Percentiles rank a stretch among this genome's conserved stretches.
These are phyloP conservation scores for Sus cebifrons DNA, from an alignment of 2,797 vertebrate genomes.

Conservation along the genomic window DNA sequence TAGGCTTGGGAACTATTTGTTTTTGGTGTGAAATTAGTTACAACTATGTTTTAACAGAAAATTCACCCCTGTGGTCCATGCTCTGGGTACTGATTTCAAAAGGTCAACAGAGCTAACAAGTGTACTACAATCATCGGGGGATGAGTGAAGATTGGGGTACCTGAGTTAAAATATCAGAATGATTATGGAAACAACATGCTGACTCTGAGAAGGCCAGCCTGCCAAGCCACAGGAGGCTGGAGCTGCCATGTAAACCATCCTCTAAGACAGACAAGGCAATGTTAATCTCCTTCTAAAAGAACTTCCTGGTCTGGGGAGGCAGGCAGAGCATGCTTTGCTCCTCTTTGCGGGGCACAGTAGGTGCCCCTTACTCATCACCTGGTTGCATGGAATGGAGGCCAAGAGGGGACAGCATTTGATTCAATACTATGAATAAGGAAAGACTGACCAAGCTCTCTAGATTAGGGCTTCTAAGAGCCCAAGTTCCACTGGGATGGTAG, in stretches of 20 bases:
- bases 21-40: slow-evolving; percentile 84
- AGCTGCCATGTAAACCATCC: slow-evolving; percentile 24
- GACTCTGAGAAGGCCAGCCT: slow-evolving; percentile 69
- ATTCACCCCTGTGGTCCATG: slow-evolving; percentile 60
- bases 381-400: slow-evolving; percentile 73
- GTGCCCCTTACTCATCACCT: slow-evolving; percentile 71
- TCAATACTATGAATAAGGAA: slow-evolving; percentile 63
- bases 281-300: slow-evolving; percentile 23
- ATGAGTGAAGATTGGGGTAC: slow-evolving; percentile 79
- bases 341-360: neutral
- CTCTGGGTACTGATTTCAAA: slow-evolving; percentile 61
- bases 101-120: slow-evolving; percentile 23
- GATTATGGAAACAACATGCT: slow-evolving; percentile 27
- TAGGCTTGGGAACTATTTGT: slow-evolving; percentile 66
- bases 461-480: slow-evolving; percentile 37
- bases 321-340: slow-evolving; percentile 56
- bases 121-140: slow-evolving; percentile 54
- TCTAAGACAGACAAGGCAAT: slow-evolving; percentile 23
- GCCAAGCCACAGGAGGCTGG: slow-evolving; percentile 29
- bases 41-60: slow-evolving; percentile 77
- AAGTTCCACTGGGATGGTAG: neutral
- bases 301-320: slow-evolving; percentile 55
- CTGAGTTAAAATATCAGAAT: slow-evolving; percentile 86
- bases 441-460: slow-evolving; percentile 67
- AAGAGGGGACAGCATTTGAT: slow-evolving; percentile 70